These are phyloP conservation scores for Rhagium mordax DNA, from an alignment of 2,888 invertebrate species.

Conservation along the genomic window DNA sequence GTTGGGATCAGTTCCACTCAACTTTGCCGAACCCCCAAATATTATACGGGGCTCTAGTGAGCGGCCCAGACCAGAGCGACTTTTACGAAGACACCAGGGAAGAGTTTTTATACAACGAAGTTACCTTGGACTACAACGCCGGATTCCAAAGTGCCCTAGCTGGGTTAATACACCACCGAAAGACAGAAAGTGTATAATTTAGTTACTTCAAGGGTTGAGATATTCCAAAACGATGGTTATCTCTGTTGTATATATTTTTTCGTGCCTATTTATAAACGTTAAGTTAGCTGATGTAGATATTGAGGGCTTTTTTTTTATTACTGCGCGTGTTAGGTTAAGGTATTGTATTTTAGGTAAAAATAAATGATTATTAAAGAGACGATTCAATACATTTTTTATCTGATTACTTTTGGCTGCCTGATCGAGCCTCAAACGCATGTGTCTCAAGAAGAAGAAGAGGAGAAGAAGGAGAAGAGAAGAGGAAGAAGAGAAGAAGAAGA, in stretches of 20 bases:
- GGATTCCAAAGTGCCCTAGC: conserved; percentile 73
- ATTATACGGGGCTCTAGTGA: conserved; percentile 73
- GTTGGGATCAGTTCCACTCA: conserved; percentile 70
- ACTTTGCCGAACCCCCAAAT: conserved; percentile 72
- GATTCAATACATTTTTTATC: too few species aligned
- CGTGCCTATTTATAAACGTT: background rate
- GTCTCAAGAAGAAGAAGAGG: too few species aligned
- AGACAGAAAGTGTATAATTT: background rate
- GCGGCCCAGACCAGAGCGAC: conserved; percentile 73
- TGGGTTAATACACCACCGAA: conserved; percentile 67
- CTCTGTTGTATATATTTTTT: background rate
- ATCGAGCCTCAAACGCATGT: too few species aligned
- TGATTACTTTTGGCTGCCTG: too few species aligned
- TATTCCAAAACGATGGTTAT: background rate
- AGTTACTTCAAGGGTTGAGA: background rate
- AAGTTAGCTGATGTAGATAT: background rate
- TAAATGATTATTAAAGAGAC: too few species aligned
- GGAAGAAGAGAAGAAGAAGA: too few species aligned
- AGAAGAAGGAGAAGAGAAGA: too few species aligned
- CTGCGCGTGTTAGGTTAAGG: too few species aligned
- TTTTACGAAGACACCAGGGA: conserved; percentile 71
- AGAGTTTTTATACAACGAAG: conserved; percentile 74
- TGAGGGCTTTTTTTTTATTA: background rate
- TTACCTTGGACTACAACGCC: conserved; percentile 74
- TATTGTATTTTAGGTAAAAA: too few species aligned